Base-by-base conservation (phyloP, 1,140 invertebrate genomes). In the Chironomus tepperi region DNA sequence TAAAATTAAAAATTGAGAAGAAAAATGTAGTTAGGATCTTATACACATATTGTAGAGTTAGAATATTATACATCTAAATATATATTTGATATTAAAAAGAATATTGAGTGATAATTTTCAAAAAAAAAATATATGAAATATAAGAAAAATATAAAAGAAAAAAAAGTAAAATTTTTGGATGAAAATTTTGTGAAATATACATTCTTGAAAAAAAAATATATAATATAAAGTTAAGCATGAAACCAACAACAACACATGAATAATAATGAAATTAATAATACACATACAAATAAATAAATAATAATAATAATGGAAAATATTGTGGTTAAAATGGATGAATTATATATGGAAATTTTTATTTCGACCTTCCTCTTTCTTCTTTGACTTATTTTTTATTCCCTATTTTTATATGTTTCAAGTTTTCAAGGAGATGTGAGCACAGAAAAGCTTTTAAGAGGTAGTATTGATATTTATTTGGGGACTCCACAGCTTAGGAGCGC, bases 131-230 rank as follows among this genome's bases (percentile, higher is more conserved):
- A 21, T 70, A 21, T 19, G 19, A 18, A 70, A 70, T 12, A 70
- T 18, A 70, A 70, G 12, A n/a, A 57, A 70, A 70, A 21, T 70
- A 21, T 18, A 70, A 16, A 67, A 16, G n/a, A 67, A 67, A 67
- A 70, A 70, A 15, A n/a, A n/a, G n/a, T 21, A 70, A 70, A 70
- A 70, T 70, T 70, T 70, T 70, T 70, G 65, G 65, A 70, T 21
- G 65, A 70, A 70, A 70, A 70, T 70, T 70, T 70, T 70, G 47
- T 57, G 65, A 70, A 70, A 70, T 70, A 70, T 70, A 70, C 65
- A 70, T 70, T 70, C 65, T 70, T 21, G 65, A 70, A 9, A 16
- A 19, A 12, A 57, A 47, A 47, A 47, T 57, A 57, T n/a, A n/a
- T n/a, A 57, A 15, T 15, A 57, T 57, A 12, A 57, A 57, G 15